phyloP scores from a whole-genome alignment of 2,888 invertebrate species.

The Synergus gifuensis region DNA sequence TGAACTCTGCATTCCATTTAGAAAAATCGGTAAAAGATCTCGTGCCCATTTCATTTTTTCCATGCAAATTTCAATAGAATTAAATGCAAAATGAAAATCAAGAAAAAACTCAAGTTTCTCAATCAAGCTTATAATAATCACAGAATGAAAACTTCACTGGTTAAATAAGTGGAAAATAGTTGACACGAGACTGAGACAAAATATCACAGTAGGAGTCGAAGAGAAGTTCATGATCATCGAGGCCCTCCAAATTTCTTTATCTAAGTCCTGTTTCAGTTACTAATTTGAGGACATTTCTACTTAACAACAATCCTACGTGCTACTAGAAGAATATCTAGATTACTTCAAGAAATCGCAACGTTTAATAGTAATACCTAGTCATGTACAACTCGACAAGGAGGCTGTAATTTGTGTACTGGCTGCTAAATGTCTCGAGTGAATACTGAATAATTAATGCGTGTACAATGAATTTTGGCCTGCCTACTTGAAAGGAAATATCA shows the following conservation, averaged over 20 bases:
- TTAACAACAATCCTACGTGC: conserved; percentile 74
- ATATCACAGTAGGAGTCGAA: conserved; percentile 74
- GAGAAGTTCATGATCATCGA: conserved; percentile 67
- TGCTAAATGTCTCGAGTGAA: conserved; percentile 74
- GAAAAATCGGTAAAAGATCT: conserved; percentile 67
- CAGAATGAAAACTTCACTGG: conserved; percentile 45
- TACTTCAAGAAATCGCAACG: conserved; percentile 68
- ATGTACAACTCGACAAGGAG: conserved; percentile 75
- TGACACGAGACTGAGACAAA: conserved; percentile 70
- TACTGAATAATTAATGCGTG: conserved; percentile 73
- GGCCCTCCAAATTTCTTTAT: conserved; percentile 64
- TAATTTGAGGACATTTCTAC: conserved; percentile 63
- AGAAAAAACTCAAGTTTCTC: conserved; percentile 9
- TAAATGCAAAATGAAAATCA: conserved; percentile 8
- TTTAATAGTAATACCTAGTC: conserved; percentile 71
- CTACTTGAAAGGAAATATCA: not conserved
- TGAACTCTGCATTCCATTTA: conserved; percentile 63
- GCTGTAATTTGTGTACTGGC: conserved; percentile 73
- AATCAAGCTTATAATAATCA: conserved; percentile 29
- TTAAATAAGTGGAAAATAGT: conserved; percentile 46
- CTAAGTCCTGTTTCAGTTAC: conserved; percentile 48
- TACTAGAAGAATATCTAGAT: conserved; percentile 70
- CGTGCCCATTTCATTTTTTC: conserved; percentile 51
- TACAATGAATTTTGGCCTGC: conserved; percentile 59
- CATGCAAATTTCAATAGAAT: not conserved